A percentile compares a stretch with the other conserved stretches of the same genome.
Evolutionary conservation across 2,888 invertebrate species (phyloP).

Genomic region (Galeopsomyia nigrocyanea): DNA sequence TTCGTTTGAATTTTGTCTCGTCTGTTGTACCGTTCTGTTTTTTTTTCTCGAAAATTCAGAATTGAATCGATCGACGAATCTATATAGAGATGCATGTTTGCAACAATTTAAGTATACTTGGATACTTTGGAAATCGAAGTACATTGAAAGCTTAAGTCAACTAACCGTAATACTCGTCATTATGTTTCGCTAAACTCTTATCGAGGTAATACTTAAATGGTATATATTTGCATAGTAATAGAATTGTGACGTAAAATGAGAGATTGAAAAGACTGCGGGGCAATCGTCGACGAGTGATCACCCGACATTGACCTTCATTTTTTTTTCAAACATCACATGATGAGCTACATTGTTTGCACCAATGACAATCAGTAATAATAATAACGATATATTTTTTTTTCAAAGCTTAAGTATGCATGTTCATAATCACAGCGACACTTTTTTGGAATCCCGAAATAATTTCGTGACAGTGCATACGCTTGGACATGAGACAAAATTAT

Average conservation of each 20-base stretch:
- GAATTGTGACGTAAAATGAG: no score
- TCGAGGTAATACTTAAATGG: no score
- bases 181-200: no score
- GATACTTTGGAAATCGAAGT: slow-evolving; percentile 12
- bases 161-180: no score
- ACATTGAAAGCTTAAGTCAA: slow-evolving; percentile 11
- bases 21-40: not conserved
- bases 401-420: slow-evolving; percentile 1
- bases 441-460: slow-evolving; percentile 9
- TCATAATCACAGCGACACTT: slow-evolving; percentile 17
- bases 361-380: slow-evolving; percentile 26
- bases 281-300: no score
- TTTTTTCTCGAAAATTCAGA: not conserved
- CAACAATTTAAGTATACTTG: slow-evolving; percentile 3
- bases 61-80: slow-evolving; percentile 39
- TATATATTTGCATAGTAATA: no score
- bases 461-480: no score
- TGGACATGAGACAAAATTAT: no score
- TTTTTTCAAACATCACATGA: not conserved
- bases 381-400: slow-evolving; percentile 4
- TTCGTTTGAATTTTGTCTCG: slow-evolving; percentile 9
- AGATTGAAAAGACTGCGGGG: no score
- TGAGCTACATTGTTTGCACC: not conserved
- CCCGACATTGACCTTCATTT: not conserved
- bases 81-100: slow-evolving; percentile 4